Conservation (phyloP, 1,140 invertebrate genomes). For the Chymomyza costata region DNA sequence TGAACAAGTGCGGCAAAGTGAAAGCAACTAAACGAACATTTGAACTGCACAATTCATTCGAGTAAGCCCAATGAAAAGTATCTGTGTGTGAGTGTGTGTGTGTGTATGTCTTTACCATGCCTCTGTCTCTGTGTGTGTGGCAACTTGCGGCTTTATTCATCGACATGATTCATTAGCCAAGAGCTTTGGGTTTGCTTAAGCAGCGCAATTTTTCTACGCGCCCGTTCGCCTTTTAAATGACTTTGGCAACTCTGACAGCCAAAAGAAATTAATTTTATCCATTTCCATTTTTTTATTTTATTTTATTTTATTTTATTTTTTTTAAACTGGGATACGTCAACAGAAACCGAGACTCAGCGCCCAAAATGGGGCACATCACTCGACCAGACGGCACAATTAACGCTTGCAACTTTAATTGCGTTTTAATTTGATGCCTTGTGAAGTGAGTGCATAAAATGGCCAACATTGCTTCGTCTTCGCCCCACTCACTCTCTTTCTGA, state of each 20-base stretch:
- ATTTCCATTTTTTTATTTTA: too few species aligned
- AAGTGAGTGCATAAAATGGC: not conserved
- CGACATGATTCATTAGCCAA: constrained; percentile 52
- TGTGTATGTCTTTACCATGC: too few species aligned
- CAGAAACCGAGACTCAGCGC: not conserved
- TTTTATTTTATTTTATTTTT: too few species aligned
- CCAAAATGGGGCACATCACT: too few species aligned
- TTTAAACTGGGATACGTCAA: too few species aligned
- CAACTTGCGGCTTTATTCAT: constrained; percentile 40
- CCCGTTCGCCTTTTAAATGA: constrained; percentile 26
- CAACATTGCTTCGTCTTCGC: not conserved
- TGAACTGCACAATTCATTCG: too few species aligned
- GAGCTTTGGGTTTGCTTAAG: too few species aligned
- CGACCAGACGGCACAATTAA: constrained; percentile 56
- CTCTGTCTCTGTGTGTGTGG: constrained; percentile 5
- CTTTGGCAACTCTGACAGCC: constrained; percentile 32
- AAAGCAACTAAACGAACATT: constrained; percentile 12
- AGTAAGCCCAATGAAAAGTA: constrained; percentile 8
- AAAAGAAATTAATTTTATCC: constrained; percentile 65
- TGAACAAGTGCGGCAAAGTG: constrained; percentile 14
- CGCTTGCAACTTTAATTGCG: constrained; percentile 66
- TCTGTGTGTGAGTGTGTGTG: not conserved
- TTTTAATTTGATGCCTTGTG: constrained; percentile 42
- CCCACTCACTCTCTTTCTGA: too few species aligned
- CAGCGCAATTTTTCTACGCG: too few species aligned